A percentile compares a stretch with the other conserved stretches of the same genome.
Evolutionary conservation across 1,140 invertebrate genomes (phyloP).

Genomic region (Platorchestia sp.): DNA sequence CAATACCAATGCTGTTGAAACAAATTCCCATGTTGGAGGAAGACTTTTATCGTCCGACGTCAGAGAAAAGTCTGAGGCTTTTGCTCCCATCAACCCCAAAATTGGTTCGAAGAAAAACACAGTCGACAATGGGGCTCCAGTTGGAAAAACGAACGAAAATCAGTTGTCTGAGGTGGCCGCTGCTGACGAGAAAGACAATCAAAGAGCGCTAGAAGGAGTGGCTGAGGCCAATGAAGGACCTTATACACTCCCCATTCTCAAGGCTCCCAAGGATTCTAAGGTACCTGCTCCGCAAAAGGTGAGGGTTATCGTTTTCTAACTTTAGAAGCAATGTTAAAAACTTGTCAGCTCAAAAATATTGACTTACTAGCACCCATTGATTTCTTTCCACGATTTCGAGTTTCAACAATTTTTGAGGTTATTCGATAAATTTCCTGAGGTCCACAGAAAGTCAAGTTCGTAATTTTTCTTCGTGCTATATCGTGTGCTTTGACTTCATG

Average conservation of each 20-base stretch:
- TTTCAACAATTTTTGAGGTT: no score
- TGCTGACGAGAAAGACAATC: neutral
- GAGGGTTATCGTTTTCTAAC: neutral
- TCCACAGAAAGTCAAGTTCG: no score
- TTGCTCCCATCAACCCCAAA: neutral
- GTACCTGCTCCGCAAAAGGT: constrained; percentile 12
- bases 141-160: neutral
- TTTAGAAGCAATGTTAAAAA: neutral
- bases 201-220: neutral
- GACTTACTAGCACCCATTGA: no score
- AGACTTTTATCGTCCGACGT: neutral
- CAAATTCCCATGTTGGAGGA: neutral
- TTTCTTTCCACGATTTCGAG: no score
- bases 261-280: neutral
- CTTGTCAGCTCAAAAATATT: neutral
- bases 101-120: neutral
- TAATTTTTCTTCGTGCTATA: no score
- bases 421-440: no score
- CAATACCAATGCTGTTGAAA: neutral
- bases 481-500: no score
- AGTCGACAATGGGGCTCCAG: neutral
- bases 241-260: constrained; percentile 28
- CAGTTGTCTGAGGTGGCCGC: neutral
- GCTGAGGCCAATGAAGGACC: constrained; percentile 27
- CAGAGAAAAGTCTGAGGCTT: neutral